Evolutionary conservation across 2,888 invertebrate genomes (phyloP).

Genomic region (Hydraecia micacea): DNA sequence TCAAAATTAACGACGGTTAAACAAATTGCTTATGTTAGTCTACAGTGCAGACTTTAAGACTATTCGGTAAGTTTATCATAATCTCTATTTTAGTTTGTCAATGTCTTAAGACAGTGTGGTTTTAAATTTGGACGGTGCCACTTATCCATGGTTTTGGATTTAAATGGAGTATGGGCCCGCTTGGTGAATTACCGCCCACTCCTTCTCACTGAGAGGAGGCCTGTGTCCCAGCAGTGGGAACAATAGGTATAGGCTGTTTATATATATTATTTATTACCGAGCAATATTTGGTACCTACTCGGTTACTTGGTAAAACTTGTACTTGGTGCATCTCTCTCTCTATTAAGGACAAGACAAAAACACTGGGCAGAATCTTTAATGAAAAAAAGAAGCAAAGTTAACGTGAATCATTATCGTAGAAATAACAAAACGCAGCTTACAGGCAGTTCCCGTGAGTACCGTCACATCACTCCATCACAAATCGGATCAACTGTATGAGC

Average conservation of each 20-base stretch:
- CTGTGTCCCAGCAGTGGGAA: no score
- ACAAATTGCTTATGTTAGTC: slow-evolving; percentile 66
- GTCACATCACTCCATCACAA: slow-evolving; percentile 57
- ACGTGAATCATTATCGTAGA: slow-evolving; percentile 28
- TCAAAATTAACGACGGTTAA: slow-evolving; percentile 66
- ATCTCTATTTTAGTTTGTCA: slow-evolving; percentile 52
- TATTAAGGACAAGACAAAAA: no score
- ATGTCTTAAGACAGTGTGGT: slow-evolving; percentile 26
- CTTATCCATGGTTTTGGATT: background rate
- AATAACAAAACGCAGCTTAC: slow-evolving; percentile 48
- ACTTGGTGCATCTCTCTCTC: no score
- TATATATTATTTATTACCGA: no score
- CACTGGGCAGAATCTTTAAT: no score
- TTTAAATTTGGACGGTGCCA: background rate
- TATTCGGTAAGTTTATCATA: slow-evolving; percentile 51
- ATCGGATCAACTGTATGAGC: slow-evolving; percentile 58
- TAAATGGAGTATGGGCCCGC: no score
- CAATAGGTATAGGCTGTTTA: no score
- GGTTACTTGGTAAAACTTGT: no score
- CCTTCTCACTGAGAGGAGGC: no score
- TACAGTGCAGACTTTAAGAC: slow-evolving; percentile 35
- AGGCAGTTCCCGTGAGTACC: slow-evolving; percentile 44
- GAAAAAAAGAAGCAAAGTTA: background rate
- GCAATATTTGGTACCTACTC: no score
- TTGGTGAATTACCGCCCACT: no score